These are phyloP conservation scores for Alligator mississippiensis DNA, from an alignment of 2,113 vertebrate genomes.

Conservation along the genomic window DNA sequence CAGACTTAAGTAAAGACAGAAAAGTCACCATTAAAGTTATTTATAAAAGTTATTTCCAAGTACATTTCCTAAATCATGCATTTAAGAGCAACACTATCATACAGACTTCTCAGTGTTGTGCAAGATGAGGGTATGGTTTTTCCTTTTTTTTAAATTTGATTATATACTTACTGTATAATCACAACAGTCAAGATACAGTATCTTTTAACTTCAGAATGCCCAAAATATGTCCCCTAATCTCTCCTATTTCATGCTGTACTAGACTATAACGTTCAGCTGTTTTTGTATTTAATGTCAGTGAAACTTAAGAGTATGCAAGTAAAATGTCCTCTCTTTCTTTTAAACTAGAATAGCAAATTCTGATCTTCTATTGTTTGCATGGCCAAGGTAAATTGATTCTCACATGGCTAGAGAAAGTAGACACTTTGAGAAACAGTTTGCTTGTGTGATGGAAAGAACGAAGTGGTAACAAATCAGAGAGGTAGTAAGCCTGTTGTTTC, in stretches of 20 bases:
- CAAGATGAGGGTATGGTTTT: neutral
- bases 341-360: neutral
- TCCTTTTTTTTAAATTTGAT: neutral
- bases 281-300: neutral
- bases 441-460: neutral
- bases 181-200: neutral
- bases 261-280: no score
- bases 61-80: neutral
- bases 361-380: neutral
- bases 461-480: neutral
- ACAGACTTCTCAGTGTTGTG: neutral
- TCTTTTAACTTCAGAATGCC: neutral
- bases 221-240: neutral
- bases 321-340: neutral
- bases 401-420: neutral
- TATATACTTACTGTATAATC: neutral
- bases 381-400: neutral
- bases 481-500: neutral
- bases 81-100: neutral
- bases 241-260: no score
- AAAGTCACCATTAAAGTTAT: neutral
- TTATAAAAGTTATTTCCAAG: neutral
- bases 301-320: no score
- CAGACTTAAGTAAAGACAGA: fast-evolving
- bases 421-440: neutral